Conservation (phyloP, 1,140 invertebrate species). For the Pogonus chalceus region DNA sequence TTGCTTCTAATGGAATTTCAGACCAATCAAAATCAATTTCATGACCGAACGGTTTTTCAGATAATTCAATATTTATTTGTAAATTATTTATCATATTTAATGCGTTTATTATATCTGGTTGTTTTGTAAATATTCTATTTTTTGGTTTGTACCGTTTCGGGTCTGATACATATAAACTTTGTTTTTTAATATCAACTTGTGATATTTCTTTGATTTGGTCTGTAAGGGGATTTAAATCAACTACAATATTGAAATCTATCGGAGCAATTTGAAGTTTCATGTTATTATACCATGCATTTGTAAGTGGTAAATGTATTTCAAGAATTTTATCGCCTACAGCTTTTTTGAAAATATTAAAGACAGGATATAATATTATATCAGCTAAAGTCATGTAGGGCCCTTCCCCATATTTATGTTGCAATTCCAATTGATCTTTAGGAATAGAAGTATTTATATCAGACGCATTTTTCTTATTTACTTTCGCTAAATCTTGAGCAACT, state of each 20-base stretch:
- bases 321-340: slow-evolving; percentile 37
- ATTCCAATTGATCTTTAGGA: slow-evolving; percentile 42
- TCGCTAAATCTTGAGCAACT: slow-evolving; percentile 41
- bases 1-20: slow-evolving; percentile 55
- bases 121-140: slow-evolving; percentile 62
- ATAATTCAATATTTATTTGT: slow-evolving; percentile 33
- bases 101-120: slow-evolving; percentile 59
- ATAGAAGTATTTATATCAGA: slow-evolving; percentile 37
- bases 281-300: slow-evolving; percentile 52
- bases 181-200: slow-evolving; percentile 35
- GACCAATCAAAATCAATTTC: slow-evolving; percentile 49
- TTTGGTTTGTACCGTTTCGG: slow-evolving; percentile 62
- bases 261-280: slow-evolving; percentile 33
- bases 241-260: slow-evolving; percentile 21
- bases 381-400: slow-evolving; percentile 73
- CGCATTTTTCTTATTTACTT: slow-evolving; percentile 31
- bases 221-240: not conserved
- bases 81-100: slow-evolving; percentile 38
- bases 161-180: slow-evolving; percentile 72
- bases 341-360: slow-evolving; percentile 54
- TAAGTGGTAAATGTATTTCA: slow-evolving; percentile 49
- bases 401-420: slow-evolving; percentile 70
- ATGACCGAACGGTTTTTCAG: slow-evolving; percentile 33
- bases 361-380: slow-evolving; percentile 71
- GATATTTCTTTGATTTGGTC: not conserved